Evolutionary conservation across 1,140 invertebrate genomes (phyloP).

Genomic region (Maconellicoccus hirsutus): DNA sequence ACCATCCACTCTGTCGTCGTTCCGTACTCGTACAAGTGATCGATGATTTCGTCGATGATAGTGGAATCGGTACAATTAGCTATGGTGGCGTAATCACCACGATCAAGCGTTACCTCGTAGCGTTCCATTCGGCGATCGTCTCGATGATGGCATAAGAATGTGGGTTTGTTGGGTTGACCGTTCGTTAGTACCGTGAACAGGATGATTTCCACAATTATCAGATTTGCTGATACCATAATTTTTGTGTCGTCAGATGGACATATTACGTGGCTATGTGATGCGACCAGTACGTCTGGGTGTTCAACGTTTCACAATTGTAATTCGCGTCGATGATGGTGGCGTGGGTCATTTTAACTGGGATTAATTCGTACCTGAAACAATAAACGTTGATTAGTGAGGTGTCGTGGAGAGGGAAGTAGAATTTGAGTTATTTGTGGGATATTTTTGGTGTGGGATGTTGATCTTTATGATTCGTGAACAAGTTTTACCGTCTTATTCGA

Average conservation of each 20-base stretch:
- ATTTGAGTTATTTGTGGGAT: too few relatives aligned
- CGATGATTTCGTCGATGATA: neutral
- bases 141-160: neutral
- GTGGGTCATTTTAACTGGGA: too few relatives aligned
- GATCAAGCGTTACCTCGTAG: neutral
- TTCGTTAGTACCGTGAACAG: slow-evolving; percentile 7
- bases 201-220: neutral
- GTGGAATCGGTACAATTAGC: neutral
- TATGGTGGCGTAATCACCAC: neutral
- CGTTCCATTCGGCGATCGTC: neutral
- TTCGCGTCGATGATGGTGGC: neutral
- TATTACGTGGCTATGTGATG: neutral
- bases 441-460: too few relatives aligned
- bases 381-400: too few relatives aligned
- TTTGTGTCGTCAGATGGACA: neutral
- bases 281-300: neutral
- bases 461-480: too few relatives aligned
- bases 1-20: neutral
- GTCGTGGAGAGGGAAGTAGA: too few relatives aligned
- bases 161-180: neutral
- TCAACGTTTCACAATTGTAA: neutral
- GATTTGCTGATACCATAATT: neutral
- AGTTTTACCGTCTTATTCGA: too few relatives aligned
- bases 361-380: too few relatives aligned
- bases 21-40: neutral